A percentile compares a stretch with the other conserved stretches of the same genome.
Evolutionary conservation across 2,113 vertebrate genomes (phyloP).

Genomic region (Barnardius zonarius): DNA sequence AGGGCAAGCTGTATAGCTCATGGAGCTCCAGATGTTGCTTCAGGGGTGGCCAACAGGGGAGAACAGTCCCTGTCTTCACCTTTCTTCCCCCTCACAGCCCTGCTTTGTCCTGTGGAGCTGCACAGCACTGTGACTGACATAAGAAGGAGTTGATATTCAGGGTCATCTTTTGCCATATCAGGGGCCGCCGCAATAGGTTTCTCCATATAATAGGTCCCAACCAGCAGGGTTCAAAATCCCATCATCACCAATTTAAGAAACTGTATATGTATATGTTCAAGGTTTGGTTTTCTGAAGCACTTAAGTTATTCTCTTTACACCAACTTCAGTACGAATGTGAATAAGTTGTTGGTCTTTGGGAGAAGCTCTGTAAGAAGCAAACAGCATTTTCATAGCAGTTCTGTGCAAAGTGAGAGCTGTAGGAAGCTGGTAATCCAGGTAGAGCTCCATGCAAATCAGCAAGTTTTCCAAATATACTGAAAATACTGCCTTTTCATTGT

Average conservation of each 20-base stretch:
- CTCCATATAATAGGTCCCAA: background rate
- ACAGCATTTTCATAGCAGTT: background rate
- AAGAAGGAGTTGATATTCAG: background rate
- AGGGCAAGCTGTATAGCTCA: background rate
- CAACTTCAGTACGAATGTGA: background rate
- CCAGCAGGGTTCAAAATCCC: background rate
- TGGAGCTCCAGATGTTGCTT: background rate
- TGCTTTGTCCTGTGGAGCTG: background rate
- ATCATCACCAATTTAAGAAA: background rate
- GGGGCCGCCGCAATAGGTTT: background rate
- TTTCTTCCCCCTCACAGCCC: background rate
- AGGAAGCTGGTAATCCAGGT: background rate
- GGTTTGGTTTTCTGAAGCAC: background rate
- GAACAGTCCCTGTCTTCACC: background rate
- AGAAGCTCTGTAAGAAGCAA: background rate
- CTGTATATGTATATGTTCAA: background rate
- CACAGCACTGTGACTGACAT: accelerated
- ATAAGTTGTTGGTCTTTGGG: background rate
- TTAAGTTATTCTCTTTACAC: background rate
- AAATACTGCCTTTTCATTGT: background rate
- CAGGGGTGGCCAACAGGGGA: background rate
- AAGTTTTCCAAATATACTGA: background rate
- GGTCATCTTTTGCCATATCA: background rate
- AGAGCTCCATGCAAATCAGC: background rate
- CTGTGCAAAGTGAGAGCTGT: background rate